Evolutionary conservation across 2,113 vertebrate species (phyloP).

Genomic region (Burhinus bistriatus): DNA sequence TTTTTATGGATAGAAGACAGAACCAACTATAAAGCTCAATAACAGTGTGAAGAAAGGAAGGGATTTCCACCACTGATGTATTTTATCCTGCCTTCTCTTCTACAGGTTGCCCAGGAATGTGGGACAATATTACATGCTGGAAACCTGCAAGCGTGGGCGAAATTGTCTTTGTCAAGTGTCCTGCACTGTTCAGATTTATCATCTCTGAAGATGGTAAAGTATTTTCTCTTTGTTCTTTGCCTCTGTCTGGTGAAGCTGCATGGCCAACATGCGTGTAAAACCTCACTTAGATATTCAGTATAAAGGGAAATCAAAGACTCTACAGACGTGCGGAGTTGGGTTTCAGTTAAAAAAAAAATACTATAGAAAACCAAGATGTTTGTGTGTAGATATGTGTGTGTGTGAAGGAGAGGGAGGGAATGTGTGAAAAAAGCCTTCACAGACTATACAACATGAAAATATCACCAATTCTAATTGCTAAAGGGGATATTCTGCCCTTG

Average conservation of each 20-base stretch:
- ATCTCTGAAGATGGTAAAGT: slow-evolving; percentile 86
- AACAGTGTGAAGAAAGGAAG: background rate
- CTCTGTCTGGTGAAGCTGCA: background rate
- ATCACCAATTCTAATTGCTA: background rate
- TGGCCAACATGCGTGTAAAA: background rate
- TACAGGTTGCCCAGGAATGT: slow-evolving; percentile 89
- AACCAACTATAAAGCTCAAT: fast-evolving
- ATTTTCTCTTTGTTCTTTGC: background rate
- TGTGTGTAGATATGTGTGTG: fast-evolving
- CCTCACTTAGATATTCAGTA: background rate
- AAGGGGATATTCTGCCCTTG: background rate
- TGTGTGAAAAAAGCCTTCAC: background rate
- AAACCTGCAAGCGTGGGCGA: slow-evolving; percentile 84
- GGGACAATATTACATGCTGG: slow-evolving; percentile 98
- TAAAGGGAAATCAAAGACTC: background rate
- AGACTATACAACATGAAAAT: background rate
- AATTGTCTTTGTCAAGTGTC: slow-evolving; percentile 87
- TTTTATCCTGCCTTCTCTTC: background rate
- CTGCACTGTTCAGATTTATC: slow-evolving; percentile 86
- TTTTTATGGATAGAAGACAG: background rate
- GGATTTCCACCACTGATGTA: background rate
- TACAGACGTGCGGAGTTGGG: background rate
- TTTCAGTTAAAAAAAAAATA: background rate
- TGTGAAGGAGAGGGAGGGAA: background rate
- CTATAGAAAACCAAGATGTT: background rate